A percentile compares a stretch with the other conserved stretches of the same genome.
Evolutionary conservation across 2,113 vertebrate species (phyloP).

Genomic region (Cyanistes caeruleus): DNA sequence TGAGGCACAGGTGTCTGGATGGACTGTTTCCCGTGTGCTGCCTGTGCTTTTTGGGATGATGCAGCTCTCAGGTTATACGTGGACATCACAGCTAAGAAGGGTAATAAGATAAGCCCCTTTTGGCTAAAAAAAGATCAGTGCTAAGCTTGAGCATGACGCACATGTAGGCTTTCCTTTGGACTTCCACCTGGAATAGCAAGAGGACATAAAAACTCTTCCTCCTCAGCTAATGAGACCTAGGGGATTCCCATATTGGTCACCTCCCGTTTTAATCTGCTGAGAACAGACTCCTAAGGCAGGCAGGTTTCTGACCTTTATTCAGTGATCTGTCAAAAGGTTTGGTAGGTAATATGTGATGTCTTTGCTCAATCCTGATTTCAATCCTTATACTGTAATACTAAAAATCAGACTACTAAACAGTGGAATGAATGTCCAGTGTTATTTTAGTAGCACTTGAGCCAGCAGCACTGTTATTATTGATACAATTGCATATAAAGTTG

Average conservation of each 20-base stretch:
- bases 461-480: background rate
- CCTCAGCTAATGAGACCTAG: background rate
- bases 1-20: background rate
- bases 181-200: background rate
- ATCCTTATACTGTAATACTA: background rate
- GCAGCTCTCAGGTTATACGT: background rate
- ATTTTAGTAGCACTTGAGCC: background rate
- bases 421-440: background rate
- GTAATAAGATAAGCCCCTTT: slow-evolving; percentile 54
- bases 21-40: background rate
- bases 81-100: slow-evolving; percentile 28
- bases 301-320: background rate
- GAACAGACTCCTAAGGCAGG: background rate
- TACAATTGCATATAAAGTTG: background rate
- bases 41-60: background rate
- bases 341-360: background rate
- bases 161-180: background rate
- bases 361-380: background rate
- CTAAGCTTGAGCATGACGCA: slow-evolving; percentile 34
- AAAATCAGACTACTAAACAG: background rate
- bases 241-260: background rate
- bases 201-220: background rate
- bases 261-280: background rate
- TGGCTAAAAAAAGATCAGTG: slow-evolving; percentile 44
- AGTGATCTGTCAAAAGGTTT: background rate